These are phyloP conservation scores for Melanchra persicariae DNA, from an alignment of 2,888 invertebrate species.

Conservation along the genomic window DNA sequence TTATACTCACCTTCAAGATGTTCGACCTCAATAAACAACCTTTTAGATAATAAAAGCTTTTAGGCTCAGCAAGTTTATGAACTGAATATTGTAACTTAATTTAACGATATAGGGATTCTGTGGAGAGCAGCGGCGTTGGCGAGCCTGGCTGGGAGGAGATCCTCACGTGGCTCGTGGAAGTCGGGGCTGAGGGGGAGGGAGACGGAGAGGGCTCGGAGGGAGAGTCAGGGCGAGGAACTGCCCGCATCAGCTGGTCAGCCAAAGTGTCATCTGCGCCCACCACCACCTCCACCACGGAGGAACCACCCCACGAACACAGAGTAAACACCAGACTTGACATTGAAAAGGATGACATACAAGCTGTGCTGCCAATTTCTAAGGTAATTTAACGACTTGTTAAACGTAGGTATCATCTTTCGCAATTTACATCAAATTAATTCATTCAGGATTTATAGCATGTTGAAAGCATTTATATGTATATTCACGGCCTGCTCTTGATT, in stretches of 20 bases:
- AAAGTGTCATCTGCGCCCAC: slow-evolving; percentile 85
- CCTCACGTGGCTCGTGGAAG: slow-evolving; percentile 97
- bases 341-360: slow-evolving; percentile 98
- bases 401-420: slow-evolving; percentile 21
- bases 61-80: slow-evolving; percentile 65
- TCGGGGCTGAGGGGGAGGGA: slow-evolving; percentile 94
- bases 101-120: slow-evolving; percentile 76
- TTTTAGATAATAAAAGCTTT: slow-evolving; percentile 67
- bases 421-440: slow-evolving; percentile 49
- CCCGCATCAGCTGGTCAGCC: slow-evolving; percentile 96
- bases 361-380: slow-evolving; percentile 98
- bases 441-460: slow-evolving; percentile 54
- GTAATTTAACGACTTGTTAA: slow-evolving; percentile 83
- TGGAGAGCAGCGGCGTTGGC: slow-evolving; percentile 82
- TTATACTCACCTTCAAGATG: slow-evolving; percentile 70
- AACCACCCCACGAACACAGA: slow-evolving; percentile 90
- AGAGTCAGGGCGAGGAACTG: slow-evolving; percentile 94
- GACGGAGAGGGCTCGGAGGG: slow-evolving; percentile 87
- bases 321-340: slow-evolving; percentile 96
- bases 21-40: slow-evolving; percentile 70
- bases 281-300: slow-evolving; percentile 82
- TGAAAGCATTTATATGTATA: slow-evolving; percentile 51
- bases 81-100: slow-evolving; percentile 53
- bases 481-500: slow-evolving; percentile 56
- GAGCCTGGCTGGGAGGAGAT: slow-evolving; percentile 94